These are phyloP conservation scores for Equus przewalskii DNA, from an alignment of 2,113 vertebrate species.

Conservation along the genomic window DNA sequence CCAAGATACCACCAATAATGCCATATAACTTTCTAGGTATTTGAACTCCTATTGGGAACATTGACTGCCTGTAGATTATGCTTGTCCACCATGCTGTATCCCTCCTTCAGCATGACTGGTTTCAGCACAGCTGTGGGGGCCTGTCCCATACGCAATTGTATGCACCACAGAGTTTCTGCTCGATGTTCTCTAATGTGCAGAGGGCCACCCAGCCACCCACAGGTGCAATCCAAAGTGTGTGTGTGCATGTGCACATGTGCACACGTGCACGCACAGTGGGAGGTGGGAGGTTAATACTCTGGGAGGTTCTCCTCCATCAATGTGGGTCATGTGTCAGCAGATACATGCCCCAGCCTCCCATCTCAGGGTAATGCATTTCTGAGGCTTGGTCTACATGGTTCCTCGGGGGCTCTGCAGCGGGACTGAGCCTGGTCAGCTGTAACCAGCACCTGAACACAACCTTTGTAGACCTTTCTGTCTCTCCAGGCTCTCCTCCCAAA, in stretches of 20 bases:
- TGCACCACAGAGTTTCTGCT: not conserved
- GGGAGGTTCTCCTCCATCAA: not conserved
- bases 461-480: not conserved
- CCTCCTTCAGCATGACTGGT: not conserved
- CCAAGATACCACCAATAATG: not conserved
- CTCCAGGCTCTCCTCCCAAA: not conserved
- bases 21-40: not conserved
- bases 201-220: not conserved
- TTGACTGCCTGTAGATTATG: not conserved
- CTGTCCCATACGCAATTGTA: not conserved
- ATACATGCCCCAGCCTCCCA: not conserved
- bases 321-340: not conserved
- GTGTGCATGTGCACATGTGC: not conserved
- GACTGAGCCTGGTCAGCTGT: not conserved
- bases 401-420: not conserved
- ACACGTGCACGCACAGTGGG: too few relatives aligned
- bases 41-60: not conserved
- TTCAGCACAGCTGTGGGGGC: not conserved
- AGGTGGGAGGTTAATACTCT: not conserved
- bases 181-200: not conserved
- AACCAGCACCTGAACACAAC: not conserved
- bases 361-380: not conserved
- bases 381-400: not conserved
- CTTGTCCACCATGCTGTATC: accelerated
- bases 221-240: not conserved